Conservation (phyloP, 2,113 vertebrate genomes). For the Poeciliopsis prolifica region DNA sequence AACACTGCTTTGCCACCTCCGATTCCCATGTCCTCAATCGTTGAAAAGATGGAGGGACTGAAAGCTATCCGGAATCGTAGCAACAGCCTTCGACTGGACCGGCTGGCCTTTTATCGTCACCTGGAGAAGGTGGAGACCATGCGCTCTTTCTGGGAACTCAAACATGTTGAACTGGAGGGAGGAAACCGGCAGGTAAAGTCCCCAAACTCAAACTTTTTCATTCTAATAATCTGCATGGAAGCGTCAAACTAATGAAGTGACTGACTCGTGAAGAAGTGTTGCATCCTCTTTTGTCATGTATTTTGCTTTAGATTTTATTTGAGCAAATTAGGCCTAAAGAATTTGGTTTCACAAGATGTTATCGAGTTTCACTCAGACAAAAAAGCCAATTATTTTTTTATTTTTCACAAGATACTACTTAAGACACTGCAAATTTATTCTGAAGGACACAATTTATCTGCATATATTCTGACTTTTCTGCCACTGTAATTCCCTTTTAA, state of each 20-base stretch:
- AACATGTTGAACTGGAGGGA: conserved; percentile 71
- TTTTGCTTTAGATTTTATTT: background rate
- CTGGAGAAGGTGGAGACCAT: conserved; percentile 86
- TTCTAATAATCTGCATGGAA: background rate
- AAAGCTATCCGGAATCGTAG: conserved; percentile 79
- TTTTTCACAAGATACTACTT: background rate
- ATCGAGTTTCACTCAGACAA: background rate
- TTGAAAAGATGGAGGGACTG: conserved; percentile 82
- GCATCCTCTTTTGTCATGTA: background rate
- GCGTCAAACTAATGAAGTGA: background rate
- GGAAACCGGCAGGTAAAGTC: conserved; percentile 58
- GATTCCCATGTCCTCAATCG: conserved; percentile 63
- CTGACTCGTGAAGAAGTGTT: background rate
- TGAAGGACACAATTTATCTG: background rate
- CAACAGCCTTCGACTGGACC: conserved; percentile 74
- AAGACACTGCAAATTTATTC: background rate
- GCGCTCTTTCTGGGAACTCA: conserved; percentile 86
- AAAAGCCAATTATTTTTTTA: background rate
- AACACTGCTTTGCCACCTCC: conserved; percentile 49
- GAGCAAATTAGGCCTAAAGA: background rate
- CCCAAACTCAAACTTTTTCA: background rate
- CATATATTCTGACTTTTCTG: background rate
- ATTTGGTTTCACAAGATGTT: background rate
- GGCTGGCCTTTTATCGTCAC: conserved; percentile 81
- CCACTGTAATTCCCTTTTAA: no score